A percentile compares a stretch with the other conserved stretches of the same genome.
Evolutionary conservation across 2,113 vertebrate species (phyloP).

Genomic region (Camelus dromedarius): DNA sequence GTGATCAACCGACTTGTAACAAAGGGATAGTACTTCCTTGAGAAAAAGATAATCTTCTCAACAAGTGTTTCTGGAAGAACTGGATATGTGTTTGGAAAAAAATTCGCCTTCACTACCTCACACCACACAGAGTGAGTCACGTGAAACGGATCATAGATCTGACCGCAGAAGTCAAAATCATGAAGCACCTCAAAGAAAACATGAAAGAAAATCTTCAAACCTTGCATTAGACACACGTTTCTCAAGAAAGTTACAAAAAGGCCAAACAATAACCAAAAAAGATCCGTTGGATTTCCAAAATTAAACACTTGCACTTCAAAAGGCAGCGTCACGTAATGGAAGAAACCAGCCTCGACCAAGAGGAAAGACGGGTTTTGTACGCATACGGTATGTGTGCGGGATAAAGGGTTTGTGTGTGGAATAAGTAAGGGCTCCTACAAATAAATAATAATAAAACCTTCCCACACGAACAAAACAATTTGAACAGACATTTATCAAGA

Average conservation of each 20-base stretch:
- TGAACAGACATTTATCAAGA: background rate
- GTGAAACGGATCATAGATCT: background rate
- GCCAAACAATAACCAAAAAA: background rate
- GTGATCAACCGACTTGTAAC: background rate
- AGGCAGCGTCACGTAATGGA: background rate
- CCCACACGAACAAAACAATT: background rate
- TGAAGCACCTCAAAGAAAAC: background rate
- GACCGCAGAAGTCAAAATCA: background rate
- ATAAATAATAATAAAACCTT: background rate
- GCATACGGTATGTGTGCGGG: no score
- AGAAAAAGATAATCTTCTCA: background rate
- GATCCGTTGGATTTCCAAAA: background rate
- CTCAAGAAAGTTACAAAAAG: background rate
- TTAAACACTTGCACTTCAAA: background rate
- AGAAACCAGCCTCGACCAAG: background rate
- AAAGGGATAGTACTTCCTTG: background rate
- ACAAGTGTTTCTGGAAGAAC: background rate
- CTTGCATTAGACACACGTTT: background rate
- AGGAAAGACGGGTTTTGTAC: background rate
- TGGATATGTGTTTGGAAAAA: background rate
- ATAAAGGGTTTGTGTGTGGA: background rate
- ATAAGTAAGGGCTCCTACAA: background rate
- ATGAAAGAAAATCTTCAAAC: background rate
- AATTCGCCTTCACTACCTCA: background rate
- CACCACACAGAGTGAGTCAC: background rate